These are phyloP conservation scores for Sebastiscus tertius DNA, from an alignment of 2,797 vertebrate species.

Conservation along the genomic window DNA sequence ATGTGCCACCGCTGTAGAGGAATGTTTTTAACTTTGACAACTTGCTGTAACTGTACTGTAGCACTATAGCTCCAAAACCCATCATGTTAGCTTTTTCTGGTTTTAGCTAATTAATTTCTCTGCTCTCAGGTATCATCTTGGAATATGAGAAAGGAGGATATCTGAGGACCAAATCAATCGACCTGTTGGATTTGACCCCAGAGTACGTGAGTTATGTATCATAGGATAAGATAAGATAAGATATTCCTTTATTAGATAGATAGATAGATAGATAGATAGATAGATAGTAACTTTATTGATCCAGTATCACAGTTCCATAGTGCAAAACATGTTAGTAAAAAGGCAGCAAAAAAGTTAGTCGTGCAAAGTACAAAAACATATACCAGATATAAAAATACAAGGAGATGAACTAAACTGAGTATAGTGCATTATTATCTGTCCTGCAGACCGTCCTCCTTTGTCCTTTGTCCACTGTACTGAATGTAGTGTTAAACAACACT, in stretches of 20 bases:
- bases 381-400: too few species aligned
- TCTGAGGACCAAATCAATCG: slow-evolving; percentile 89
- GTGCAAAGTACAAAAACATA: too few species aligned
- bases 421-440: too few species aligned
- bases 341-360: too few species aligned
- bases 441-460: too few species aligned
- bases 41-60: neutral
- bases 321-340: too few species aligned
- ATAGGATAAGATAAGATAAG: too few species aligned
- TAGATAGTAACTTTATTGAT: too few species aligned
- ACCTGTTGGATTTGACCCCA: slow-evolving; percentile 88
- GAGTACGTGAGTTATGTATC: slow-evolving; percentile 80
- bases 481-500: neutral
- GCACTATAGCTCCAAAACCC: neutral
- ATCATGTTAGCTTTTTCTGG: neutral
- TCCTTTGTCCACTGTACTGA: neutral
- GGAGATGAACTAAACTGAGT: too few species aligned
- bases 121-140: slow-evolving; percentile 89
- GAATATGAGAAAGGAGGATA: slow-evolving; percentile 89
- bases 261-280: too few species aligned
- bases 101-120: neutral
- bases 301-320: too few species aligned
- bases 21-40: neutral
- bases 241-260: too few species aligned
- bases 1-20: neutral